Evolutionary conservation across 2,888 invertebrate species (phyloP).

Genomic region (Leucophora obtusa): DNA sequence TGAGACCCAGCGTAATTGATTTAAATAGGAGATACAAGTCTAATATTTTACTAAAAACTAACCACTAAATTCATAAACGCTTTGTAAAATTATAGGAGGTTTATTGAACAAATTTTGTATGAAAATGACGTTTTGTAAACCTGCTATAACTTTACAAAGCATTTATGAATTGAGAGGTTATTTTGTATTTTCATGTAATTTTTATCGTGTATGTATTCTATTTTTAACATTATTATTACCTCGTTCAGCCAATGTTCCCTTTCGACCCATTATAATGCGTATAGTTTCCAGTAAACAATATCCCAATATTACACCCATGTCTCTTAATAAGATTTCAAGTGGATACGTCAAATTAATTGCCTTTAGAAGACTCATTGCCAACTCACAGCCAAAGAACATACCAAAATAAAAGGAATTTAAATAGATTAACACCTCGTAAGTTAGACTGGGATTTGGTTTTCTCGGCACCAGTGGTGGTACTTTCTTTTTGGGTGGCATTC

Average conservation of each 20-base stretch:
- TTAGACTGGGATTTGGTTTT: conserved; percentile 87
- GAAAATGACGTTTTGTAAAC: too few species aligned
- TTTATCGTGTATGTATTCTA: background rate
- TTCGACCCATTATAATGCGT: conserved; percentile 89
- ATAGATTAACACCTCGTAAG: conserved; percentile 90
- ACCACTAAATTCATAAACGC: too few species aligned
- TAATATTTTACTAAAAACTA: too few species aligned
- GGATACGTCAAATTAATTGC: conserved; percentile 89
- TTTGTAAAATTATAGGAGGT: too few species aligned
- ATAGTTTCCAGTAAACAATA: conserved; percentile 89
- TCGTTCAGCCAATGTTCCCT: conserved; percentile 81
- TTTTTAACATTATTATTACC: conserved; percentile 69
- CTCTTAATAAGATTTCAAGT: conserved; percentile 85
- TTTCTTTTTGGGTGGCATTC: conserved; percentile 72
- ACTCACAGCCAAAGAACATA: conserved; percentile 90
- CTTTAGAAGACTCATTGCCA: conserved; percentile 89
- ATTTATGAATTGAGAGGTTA: too few species aligned
- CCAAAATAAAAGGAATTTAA: conserved; percentile 92
- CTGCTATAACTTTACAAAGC: too few species aligned
- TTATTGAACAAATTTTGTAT: too few species aligned
- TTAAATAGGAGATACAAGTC: too few species aligned
- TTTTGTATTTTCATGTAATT: too few species aligned
- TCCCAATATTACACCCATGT: conserved; percentile 87
- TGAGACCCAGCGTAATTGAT: too few species aligned
- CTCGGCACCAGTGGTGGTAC: conserved; percentile 72